Base-by-base conservation (phyloP, 2,797 vertebrate genomes). In the Graptemys geographica region DNA sequence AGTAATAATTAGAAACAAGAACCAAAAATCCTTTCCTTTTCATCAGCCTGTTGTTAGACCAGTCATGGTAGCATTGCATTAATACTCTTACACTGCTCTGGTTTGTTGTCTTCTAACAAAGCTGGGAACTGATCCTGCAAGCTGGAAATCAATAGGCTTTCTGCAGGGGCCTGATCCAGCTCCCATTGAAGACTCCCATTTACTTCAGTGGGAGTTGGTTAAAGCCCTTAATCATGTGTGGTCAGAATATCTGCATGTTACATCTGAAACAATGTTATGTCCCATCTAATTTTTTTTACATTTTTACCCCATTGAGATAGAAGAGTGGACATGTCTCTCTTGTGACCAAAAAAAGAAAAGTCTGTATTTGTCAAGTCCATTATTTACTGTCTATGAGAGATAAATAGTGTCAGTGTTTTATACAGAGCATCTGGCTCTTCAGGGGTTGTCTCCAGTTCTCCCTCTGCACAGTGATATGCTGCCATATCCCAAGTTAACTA, bases 11-110 rank as follows among this genome's bases (percentile, higher is more conserved):
- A 93, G 59, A 0, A 89, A 79, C 85, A 84, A 82, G 80, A 94
- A 97, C 83, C 76, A 88, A 96, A 91, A 96, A 72, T 59, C 88
- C 84, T 93, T 96, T 95, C 92, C 65, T 95, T 94, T 95, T 92
- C 93, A 91, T 86, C 65, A 95, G 84, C 69, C 87, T 82, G 89
- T 97, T 95, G 23, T 97, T 96, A 97, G 7, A 93, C 97, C 95
- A 97, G 89, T 85, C 57, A 87, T 81, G 12, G 84, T 89, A 92
- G 86, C 52, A 83, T 87, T 3, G 2, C 72, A 21, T 62, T 90
- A 84, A 87, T 93, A 89, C 93, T 93, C 82, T 56, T 86, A 49
- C 84, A 86, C n/a, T 94, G 82, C 2, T 2, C 57, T n/a, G 2
- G 27, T 23, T 83, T 93, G 49, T 83, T 90, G 84, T 2, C 2